These are phyloP conservation scores for Synanthedon formicaeformis DNA, from an alignment of 2,888 invertebrate genomes.

Conservation along the genomic window DNA sequence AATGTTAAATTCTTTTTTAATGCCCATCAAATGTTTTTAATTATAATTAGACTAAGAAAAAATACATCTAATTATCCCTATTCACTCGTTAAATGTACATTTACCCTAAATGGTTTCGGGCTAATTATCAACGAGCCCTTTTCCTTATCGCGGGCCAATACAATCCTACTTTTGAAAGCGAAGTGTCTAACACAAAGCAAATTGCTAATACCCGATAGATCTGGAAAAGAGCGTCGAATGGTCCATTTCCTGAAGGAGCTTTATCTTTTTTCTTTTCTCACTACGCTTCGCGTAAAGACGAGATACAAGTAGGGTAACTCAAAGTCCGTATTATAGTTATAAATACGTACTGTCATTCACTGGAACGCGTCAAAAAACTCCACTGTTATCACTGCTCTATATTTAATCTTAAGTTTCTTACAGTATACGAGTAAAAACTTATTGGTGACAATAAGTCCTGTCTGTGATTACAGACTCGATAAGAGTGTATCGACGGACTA, in stretches of 20 bases:
- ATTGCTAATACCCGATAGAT: conserved; percentile 57
- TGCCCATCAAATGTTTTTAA: conserved; percentile 1
- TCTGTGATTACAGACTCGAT: no score
- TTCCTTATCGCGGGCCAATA: conserved; percentile 39
- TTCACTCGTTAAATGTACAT: conserved; percentile 34
- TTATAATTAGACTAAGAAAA: conserved; percentile 1
- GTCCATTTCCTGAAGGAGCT: conserved; percentile 50
- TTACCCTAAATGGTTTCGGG: conserved; percentile 36
- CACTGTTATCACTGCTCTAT: no score
- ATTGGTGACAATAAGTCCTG: no score
- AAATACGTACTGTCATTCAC: no score
- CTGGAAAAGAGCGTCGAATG: conserved; percentile 46
- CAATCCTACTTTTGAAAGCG: conserved; percentile 27
- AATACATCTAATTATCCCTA: conserved; percentile 31
- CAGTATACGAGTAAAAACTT: no score
- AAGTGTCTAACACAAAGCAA: conserved; percentile 51
- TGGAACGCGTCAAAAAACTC: no score
- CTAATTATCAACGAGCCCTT: conserved; percentile 42
- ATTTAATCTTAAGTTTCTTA: no score
- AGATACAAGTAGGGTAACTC: neutral
- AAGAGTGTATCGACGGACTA: no score
- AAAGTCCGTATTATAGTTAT: no score
- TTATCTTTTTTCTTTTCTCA: conserved; percentile 42
- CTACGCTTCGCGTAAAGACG: conserved; percentile 10
- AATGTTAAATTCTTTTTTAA: neutral